Evolutionary conservation across 92 coral and sea anemone species (phyloP).

Genomic region (Parazoanthus atlanticus): DNA sequence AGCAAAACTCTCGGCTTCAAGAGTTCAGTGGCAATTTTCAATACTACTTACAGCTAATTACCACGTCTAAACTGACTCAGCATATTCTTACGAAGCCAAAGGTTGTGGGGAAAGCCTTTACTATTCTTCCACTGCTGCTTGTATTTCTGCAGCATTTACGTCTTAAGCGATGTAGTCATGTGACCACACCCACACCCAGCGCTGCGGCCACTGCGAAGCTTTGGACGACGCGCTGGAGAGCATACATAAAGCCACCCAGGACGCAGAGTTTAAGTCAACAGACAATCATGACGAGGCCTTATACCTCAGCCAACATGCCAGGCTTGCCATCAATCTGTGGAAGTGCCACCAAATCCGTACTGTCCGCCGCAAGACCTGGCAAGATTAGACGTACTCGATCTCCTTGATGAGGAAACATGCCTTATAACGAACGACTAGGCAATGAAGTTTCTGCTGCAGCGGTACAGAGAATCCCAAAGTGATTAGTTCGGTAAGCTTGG

Average conservation of each 20-base stretch:
- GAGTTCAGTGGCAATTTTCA: too few relatives aligned
- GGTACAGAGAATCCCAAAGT: conserved; percentile 32
- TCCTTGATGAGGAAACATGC: conserved; percentile 33
- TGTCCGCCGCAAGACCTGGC: not conserved
- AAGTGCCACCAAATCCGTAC: conserved; percentile 40
- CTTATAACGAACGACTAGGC: conserved; percentile 46
- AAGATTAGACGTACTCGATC: conserved; percentile 10
- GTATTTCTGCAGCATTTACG: conserved; percentile 29
- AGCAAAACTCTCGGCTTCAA: too few relatives aligned
- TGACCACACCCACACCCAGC: conserved; percentile 42
- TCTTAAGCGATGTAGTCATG: conserved; percentile 43
- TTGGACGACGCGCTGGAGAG: conserved; percentile 7
- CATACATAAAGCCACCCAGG: conserved; percentile 32
- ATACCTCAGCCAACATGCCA: conserved; percentile 40
- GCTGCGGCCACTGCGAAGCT: conserved; percentile 39
- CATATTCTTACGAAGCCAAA: too few relatives aligned
- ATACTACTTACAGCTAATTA: too few relatives aligned
- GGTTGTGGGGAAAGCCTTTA: too few relatives aligned
- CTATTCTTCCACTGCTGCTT: too few relatives aligned
- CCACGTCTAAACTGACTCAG: too few relatives aligned
- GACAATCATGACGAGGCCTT: conserved; percentile 50
- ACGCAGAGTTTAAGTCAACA: conserved; percentile 3
- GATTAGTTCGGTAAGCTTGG: conserved; percentile 41
- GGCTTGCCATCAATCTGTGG: conserved; percentile 36
- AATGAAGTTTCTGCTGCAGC: conserved; percentile 40